A percentile compares a stretch with the other conserved stretches of the same genome.
phyloP scores from a whole-genome alignment of 1,140 invertebrate genomes.

The Phocides pigmalion region DNA sequence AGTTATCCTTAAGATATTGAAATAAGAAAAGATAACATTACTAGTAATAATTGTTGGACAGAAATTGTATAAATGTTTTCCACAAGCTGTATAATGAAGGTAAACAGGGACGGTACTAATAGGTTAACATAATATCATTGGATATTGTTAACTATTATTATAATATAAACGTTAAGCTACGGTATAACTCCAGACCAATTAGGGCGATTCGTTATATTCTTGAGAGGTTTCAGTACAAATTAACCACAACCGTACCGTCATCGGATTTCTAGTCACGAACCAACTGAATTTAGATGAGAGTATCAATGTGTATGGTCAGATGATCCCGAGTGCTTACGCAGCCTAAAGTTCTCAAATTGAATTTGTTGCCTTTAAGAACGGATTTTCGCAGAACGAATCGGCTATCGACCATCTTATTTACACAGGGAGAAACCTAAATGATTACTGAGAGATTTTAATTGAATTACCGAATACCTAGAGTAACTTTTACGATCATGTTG shows the following conservation, averaged over 20 bases:
- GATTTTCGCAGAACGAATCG: conserved; percentile 22
- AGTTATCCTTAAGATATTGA: no score
- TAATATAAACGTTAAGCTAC: conserved; percentile 22
- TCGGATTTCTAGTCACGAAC: conserved; percentile 57
- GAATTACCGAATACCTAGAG: background rate
- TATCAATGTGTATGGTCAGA: conserved; percentile 52
- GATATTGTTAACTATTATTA: conserved; percentile 42
- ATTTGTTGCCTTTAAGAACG: conserved; percentile 35
- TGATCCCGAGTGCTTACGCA: conserved; percentile 29
- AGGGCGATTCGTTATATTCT: conserved; percentile 49
- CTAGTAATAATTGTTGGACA: no score
- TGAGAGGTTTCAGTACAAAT: conserved; percentile 57
- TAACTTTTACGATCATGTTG: background rate
- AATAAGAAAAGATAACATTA: no score
- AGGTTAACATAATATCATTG: conserved; percentile 27
- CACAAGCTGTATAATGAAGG: no score
- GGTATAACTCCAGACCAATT: conserved; percentile 52
- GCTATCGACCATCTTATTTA: background rate
- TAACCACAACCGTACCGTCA: conserved; percentile 50
- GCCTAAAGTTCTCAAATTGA: conserved; percentile 32
- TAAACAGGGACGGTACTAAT: no score
- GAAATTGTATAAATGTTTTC: no score
- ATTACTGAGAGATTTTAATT: background rate
- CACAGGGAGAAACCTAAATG: conserved; percentile 2
- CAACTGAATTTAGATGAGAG: conserved; percentile 62